Evolutionary conservation across 2,113 vertebrate genomes (phyloP).

Genomic region (Triplophysa rosa): DNA sequence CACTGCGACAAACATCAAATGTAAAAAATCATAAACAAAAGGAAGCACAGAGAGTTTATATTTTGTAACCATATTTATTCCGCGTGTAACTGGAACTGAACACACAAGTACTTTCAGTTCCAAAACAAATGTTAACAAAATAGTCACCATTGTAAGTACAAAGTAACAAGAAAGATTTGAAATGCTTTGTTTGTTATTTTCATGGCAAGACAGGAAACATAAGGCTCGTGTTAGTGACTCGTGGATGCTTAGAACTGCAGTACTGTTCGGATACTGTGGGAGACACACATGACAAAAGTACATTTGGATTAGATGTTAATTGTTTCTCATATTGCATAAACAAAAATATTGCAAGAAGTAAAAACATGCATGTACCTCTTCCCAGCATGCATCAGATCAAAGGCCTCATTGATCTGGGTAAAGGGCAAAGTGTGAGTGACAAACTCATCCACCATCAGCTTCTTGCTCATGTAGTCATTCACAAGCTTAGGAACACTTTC

Average conservation of each 20-base stretch:
- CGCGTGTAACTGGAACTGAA: neutral
- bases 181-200: neutral
- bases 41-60: neutral
- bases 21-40: neutral
- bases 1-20: neutral
- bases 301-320: neutral
- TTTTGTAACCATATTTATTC: slow-evolving; percentile 24
- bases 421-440: slow-evolving; percentile 84
- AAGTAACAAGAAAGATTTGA: neutral
- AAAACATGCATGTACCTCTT: slow-evolving; percentile 65
- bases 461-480: slow-evolving; percentile 84
- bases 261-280: slow-evolving; percentile 70
- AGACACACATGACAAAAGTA: neutral
- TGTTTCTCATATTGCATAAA: neutral
- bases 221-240: neutral
- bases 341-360: neutral
- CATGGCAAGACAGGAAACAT: neutral
- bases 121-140: slow-evolving; percentile 2
- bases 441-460: slow-evolving; percentile 86
- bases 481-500: slow-evolving; percentile 82
- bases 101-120: neutral
- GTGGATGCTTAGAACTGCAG: slow-evolving; percentile 70
- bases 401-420: slow-evolving; percentile 82
- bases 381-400: slow-evolving; percentile 83
- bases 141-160: neutral